Conservation (phyloP, 2,113 vertebrate species). For the Dasyornis broadbenti region DNA sequence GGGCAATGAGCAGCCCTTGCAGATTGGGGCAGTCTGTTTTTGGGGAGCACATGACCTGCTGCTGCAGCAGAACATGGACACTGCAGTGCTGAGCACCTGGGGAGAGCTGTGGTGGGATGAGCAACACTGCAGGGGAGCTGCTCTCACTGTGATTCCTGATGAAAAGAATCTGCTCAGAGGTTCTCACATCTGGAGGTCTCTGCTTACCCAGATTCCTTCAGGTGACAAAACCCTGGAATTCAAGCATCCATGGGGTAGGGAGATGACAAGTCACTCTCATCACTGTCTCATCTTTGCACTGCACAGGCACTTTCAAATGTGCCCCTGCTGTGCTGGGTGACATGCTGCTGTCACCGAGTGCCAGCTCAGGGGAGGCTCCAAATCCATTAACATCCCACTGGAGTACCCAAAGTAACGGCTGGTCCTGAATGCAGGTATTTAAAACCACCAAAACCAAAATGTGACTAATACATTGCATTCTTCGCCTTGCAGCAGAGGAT, state of each 20-base stretch:
- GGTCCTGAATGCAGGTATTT: not conserved
- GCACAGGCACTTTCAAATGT: fast-evolving
- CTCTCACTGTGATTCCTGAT: not conserved
- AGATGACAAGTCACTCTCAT: not conserved
- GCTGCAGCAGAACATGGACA: fast-evolving
- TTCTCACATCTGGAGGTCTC: not conserved
- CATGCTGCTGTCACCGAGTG: fast-evolving
- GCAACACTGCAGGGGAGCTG: not conserved
- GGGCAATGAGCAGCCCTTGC: not conserved
- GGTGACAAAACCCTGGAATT: not conserved
- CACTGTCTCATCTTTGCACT: not conserved
- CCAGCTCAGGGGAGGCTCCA: not conserved
- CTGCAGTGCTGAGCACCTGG: fast-evolving
- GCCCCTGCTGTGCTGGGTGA: not conserved
- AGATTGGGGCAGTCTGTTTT: not conserved
- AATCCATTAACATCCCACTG: not conserved
- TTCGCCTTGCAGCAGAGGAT: not conserved
- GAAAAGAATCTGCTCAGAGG: not conserved
- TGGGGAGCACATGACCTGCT: not conserved
- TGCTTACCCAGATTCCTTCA: not conserved
- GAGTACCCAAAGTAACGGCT: not conserved
- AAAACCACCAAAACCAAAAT: not conserved
- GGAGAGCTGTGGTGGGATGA: not conserved
- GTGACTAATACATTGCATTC: not conserved
- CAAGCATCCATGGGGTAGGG: fast-evolving